Evolutionary conservation across 1,140 invertebrate genomes (phyloP), one percentile per base, ranked within the genome.

Genomic region (Zaprionus lachaisei): DNA sequence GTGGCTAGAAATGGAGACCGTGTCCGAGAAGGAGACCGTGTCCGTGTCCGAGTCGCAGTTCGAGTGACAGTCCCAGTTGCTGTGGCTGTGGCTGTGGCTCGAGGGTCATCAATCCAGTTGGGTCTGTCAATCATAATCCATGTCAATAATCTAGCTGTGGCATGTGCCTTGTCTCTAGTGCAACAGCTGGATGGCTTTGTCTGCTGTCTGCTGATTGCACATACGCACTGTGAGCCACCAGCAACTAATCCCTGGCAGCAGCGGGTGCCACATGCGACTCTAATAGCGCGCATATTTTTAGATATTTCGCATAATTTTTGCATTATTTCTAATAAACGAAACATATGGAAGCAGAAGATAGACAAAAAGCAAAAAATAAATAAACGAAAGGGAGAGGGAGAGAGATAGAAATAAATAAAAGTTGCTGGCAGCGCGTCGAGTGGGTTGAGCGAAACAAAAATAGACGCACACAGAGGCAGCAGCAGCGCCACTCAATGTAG

Each of bases 241-340:
- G 12, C 47, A 24, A 51, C 47, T 51, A 51, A 51, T 51, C 47
- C 47, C 17, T 20, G 9, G 7, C 47, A 51, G 47, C 47, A 24
- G 22, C 65, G 70, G 17, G 71, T 58, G 67, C 78, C 84, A 84
- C 78, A 89, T 89, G 85, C 70, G 62, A 71, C 57, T 69, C 38
- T 82, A 87, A 87, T 86, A 80, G 81, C 51, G 38, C 26, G 56
- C 60, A 84, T 83, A 90, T 81, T 80, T 81, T 79, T 75, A 84
- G 72, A 74, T 56, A 47, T 47, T 65, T 28, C 44, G 73, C 60
- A 90, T 90, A 90, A 90, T 90, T 90, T 85, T 67, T 81, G 68
- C 82, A 90, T 90, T 90, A 85, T 55, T 90, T 62, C 83, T 80
- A 69, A 80, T 89, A 72, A 80, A 68, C 49, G 37, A 68, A 90